A percentile compares a stretch with the other conserved stretches of the same genome.
These are phyloP conservation scores for Amphipyra berbera DNA, from an alignment of 2,888 invertebrate species.

Conservation along the genomic window DNA sequence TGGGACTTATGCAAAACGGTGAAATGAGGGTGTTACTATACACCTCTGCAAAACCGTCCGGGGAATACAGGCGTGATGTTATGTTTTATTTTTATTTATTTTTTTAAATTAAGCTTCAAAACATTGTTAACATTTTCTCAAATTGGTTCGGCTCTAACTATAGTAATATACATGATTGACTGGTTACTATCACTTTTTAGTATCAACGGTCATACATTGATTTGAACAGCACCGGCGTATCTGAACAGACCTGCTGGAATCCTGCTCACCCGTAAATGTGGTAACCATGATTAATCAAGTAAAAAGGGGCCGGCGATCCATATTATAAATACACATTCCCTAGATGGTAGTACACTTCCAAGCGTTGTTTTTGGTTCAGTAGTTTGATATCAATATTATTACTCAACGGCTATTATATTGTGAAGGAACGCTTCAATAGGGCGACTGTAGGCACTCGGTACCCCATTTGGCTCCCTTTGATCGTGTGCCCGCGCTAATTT, in stretches of 20 bases:
- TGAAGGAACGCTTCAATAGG: slow-evolving; percentile 57
- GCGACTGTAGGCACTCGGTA: slow-evolving; percentile 58
- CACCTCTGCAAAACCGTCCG: no score
- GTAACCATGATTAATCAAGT: slow-evolving; percentile 34
- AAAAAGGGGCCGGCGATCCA: slow-evolving; percentile 31
- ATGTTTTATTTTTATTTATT: no score
- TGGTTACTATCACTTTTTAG: no score
- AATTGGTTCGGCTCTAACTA: no score
- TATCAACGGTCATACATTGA: slow-evolving; percentile 29
- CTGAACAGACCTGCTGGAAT: slow-evolving; percentile 33
- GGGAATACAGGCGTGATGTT: no score
- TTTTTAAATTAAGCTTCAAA: no score
- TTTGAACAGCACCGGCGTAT: slow-evolving; percentile 10
- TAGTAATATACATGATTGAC: no score
- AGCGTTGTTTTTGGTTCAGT: slow-evolving; percentile 31
- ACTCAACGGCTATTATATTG: slow-evolving; percentile 56
- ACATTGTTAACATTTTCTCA: no score
- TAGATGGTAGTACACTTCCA: slow-evolving; percentile 5
- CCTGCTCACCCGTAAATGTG: slow-evolving; percentile 24
- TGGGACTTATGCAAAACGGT: no score
- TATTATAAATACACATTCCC: slow-evolving; percentile 16
- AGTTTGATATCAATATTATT: slow-evolving; percentile 52
- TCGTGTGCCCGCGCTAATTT: slow-evolving; percentile 72
- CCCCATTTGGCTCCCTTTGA: slow-evolving; percentile 70
- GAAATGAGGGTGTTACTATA: no score